Evolutionary conservation across 2,888 invertebrate genomes (phyloP), one percentile per base, ranked within the genome.

Genomic region (Chloroclysta siterata): DNA sequence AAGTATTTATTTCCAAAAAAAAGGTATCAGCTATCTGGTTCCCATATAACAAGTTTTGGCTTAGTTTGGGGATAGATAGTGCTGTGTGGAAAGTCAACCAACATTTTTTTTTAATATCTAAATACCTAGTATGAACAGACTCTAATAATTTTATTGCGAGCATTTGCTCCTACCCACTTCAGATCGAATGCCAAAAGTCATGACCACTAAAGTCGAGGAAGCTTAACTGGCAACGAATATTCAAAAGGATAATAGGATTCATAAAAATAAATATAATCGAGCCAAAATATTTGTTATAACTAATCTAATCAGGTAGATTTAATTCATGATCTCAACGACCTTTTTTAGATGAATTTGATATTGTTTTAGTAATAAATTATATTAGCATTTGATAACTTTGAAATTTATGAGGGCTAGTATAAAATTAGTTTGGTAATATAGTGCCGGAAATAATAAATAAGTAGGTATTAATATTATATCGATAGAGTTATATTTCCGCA

Each of bases 101-200:
- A n/a, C n/a, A n/a, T n/a, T n/a, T n/a, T n/a, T n/a, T n/a, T n/a
- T n/a, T n/a, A n/a, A n/a, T n/a, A n/a, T n/a, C n/a, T n/a, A n/a
- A n/a, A 22, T 7, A 33, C 33, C 33, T 33, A 33, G 33, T 33
- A 39, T 39, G 39, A 13, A 13, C 39, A 13, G 39, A 4, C 39
- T n/a, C n/a, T 53, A 22, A n/a, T 13, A 53, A 41, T 53, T 53
- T n/a, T 17, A 53, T 53, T 22, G 22, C 42, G 42, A 28, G 6
- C 7, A 42, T 22, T 51, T 42, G 48, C 17, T 47, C 36, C 2
- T 39, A 11, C 36, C 8, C 29, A 17, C 46, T 22, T 53, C 22
- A 44, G 17, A 46, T 60, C 13, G 14, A 66, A 64, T 64, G 59
- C 47, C 61, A 67, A 15, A 68, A 56, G 60, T 55, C 58, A 59